Evolutionary conservation across 2,888 invertebrate genomes (phyloP).

Genomic region (Ferrisia virgata): DNA sequence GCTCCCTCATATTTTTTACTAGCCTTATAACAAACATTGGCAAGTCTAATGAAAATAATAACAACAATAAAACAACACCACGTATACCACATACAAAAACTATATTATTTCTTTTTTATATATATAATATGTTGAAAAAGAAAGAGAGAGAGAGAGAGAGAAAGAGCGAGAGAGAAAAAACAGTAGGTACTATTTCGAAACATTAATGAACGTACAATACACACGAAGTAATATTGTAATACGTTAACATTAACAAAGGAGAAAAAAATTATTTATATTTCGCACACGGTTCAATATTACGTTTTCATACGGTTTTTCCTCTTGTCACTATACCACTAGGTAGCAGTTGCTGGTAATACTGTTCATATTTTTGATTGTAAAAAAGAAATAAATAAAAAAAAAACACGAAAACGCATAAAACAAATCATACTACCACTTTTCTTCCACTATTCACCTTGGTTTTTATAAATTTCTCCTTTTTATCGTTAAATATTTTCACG

Average conservation of each 20-base stretch:
- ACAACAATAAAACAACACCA: constrained; percentile 2
- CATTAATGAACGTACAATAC: not conserved
- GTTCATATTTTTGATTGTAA: no score
- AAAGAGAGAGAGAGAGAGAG: not conserved
- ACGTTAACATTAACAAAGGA: constrained; percentile 2
- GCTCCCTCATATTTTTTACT: no score
- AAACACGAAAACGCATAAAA: no score
- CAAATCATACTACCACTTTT: no score
- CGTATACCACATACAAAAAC: constrained; percentile 43
- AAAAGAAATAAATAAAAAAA: no score
- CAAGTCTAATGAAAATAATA: no score
- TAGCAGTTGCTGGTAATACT: no score
- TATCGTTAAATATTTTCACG: no score
- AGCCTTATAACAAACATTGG: no score
- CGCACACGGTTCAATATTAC: not conserved
- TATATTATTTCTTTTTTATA: constrained; percentile 37
- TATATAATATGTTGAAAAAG: constrained; percentile 35
- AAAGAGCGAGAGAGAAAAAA: constrained; percentile 5
- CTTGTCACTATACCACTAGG: no score
- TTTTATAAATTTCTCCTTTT: no score
- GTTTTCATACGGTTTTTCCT: not conserved
- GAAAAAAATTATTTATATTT: not conserved
- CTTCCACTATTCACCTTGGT: no score
- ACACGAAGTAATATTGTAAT: not conserved
- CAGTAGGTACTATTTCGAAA: constrained; percentile 32